Evolutionary conservation across 2,113 vertebrate species (phyloP), one percentile per base, ranked within the genome.

Genomic region (Lonchura striata): DNA sequence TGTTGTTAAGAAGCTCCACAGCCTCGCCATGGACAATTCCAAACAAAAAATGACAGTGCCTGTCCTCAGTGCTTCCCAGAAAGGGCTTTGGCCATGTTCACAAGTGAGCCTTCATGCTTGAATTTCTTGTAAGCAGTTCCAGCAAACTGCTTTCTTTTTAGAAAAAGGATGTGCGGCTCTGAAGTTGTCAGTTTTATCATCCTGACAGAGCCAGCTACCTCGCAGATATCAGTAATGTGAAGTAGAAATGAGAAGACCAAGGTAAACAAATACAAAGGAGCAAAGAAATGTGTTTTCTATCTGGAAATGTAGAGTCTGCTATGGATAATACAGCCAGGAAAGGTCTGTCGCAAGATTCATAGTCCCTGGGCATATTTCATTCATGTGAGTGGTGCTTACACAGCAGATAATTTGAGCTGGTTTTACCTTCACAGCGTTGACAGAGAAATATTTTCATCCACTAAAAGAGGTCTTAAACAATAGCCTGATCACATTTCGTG

Each of bases 351-450:
- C 54, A 66, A 72, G 78, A 93, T 82, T 86, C 80, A 39, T 80
- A 44, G 92, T 94, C 93, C 60, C 75, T 86, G 64, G 54, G 53
- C 47, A 30, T 77, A 86, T 93, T 95, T 93, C 79, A 63, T 91
- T 95, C 64, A 66, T 28, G 19, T 74, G 84, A 92, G 47, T 28
- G 33, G 47, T 94, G 92, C 94, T 97, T 94, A 94, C 72, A 60
- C 85, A 92, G 94, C 90, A 95, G 84, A 87, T 85, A 77, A 95
- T 91, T 39, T 77, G 75, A 94, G 75, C 81, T 95, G 89, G 2
- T 79, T 92, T 83, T 92, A 79, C 86, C 86, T 87, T 94, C 7
- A 2, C 60, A 64, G 56, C 1, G 0, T 74, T 86, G 80, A 77
- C 74, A 82, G 81, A 53, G 77, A 91, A 87, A 75, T 89, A 95